Conservation (phyloP, 2,113 vertebrate genomes). For the Crotalus helleri region DNA sequence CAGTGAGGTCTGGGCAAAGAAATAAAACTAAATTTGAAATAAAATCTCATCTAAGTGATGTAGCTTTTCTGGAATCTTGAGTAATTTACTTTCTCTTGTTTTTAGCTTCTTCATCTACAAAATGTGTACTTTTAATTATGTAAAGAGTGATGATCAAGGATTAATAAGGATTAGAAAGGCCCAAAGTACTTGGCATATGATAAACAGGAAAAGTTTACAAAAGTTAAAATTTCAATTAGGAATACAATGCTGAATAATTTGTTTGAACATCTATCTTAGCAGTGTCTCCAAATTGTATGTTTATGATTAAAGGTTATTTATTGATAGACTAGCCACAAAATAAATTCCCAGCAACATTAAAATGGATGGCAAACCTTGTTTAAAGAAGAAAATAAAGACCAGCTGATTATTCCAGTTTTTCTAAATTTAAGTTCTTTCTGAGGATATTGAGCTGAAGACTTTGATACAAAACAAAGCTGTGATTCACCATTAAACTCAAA, state of each 20-base stretch:
- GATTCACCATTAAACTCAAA: background rate
- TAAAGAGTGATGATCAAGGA: background rate
- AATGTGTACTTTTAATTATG: background rate
- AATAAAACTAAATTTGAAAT: background rate
- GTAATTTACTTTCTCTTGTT: background rate
- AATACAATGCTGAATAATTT: background rate
- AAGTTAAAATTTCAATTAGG: background rate
- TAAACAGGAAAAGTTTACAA: background rate
- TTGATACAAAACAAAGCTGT: background rate
- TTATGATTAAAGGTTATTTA: slow-evolving; percentile 34
- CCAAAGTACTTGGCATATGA: background rate
- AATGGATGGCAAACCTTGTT: slow-evolving; percentile 50
- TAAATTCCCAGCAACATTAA: slow-evolving; percentile 33
- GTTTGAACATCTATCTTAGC: background rate
- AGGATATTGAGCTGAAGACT: background rate
- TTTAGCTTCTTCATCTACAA: background rate
- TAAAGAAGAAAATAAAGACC: background rate
- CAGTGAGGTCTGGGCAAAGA: background rate
- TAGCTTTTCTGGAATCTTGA: background rate
- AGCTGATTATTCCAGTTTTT: slow-evolving; percentile 49
- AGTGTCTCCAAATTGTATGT: background rate
- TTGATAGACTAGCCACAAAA: background rate
- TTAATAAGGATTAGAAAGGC: background rate
- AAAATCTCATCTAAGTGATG: too few relatives aligned
- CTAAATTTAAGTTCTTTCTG: background rate